These are phyloP conservation scores for Eumerus sabulonum DNA, from an alignment of 2,888 invertebrate species.

Conservation along the genomic window DNA sequence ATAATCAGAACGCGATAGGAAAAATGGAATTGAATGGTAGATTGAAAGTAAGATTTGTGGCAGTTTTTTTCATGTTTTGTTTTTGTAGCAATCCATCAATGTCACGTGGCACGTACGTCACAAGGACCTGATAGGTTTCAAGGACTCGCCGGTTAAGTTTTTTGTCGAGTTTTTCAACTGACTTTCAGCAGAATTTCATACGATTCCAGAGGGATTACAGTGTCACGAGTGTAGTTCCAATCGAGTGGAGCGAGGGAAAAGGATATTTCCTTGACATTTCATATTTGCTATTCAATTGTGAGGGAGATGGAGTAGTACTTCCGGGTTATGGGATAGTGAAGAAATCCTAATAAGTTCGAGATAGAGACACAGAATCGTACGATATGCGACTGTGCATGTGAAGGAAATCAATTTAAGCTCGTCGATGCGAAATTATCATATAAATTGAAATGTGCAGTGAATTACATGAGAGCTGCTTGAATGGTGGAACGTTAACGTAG, in stretches of 20 bases:
- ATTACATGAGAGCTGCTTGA: neutral
- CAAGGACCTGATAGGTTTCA: conserved; percentile 22
- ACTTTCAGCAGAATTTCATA: no score
- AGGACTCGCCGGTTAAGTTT: conserved; percentile 8
- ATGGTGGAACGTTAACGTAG: neutral
- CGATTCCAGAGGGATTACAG: no score
- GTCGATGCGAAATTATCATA: conserved; percentile 60
- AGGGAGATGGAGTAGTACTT: neutral
- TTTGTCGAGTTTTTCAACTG: neutral
- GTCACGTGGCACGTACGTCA: conserved; percentile 33
- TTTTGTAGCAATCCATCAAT: conserved; percentile 59
- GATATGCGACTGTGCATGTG: conserved; percentile 27
- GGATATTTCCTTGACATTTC: conserved; percentile 20
- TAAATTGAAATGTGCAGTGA: conserved; percentile 59
- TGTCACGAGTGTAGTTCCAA: no score
- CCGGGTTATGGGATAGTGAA: neutral
- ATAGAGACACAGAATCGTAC: neutral
- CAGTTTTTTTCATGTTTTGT: no score
- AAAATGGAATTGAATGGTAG: neutral
- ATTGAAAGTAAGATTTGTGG: no score
- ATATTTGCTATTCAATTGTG: conserved; percentile 42
- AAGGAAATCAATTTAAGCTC: conserved; percentile 60
- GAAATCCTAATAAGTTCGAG: conserved; percentile 51
- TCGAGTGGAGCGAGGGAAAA: no score
- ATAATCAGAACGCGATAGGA: neutral